Base-by-base conservation (phyloP, 2,113 vertebrate genomes). In the Prunella fulvescens region DNA sequence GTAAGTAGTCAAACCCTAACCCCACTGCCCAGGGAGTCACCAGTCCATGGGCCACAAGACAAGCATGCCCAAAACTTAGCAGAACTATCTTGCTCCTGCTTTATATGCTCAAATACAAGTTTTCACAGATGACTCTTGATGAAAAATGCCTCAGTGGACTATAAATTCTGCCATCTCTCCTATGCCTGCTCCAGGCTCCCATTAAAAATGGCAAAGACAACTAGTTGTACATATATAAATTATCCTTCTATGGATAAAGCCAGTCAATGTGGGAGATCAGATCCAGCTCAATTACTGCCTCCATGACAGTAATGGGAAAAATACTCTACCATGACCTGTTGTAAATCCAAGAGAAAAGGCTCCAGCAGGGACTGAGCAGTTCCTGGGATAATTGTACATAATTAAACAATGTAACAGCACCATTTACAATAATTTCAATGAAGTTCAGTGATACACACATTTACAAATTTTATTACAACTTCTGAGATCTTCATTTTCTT, bases 341-440 rank as follows among this genome's bases (percentile, higher is more conserved):
- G 83, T 70, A 94, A 95, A 95, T 90, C 74, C 83, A 93, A 93
- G 47, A 92, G 91, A 95, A 96, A 86, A 90, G 86, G 92, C 90
- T 96, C 70, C 76, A 79, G 87, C 78, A 93, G 87, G 58, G 88
- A 93, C 50, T 76, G 76, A 71, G 81, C 53, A 77, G 91, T 82
- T 95, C 81, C 91, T 80, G 79, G 53, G 50, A 73, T 97, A 96
- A 97, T 83, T 95, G 83, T 48, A 92, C 40, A 73, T 91, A 95
- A 96, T 91, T 69, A 92, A 90, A 95, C 81, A 95, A 90, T 7
- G 69, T 56, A 81, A 79, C 92, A 96, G 56, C 76, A 93, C 35
- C 47, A 87, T 81, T 91, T 92, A 95, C 81, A 94, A 96, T 86
- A 20, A 95, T 86, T 96, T 84, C 95, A 77, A 53, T 88, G 62